These are phyloP conservation scores for Mantis religiosa DNA, from an alignment of 2,888 invertebrate genomes.

Conservation along the genomic window DNA sequence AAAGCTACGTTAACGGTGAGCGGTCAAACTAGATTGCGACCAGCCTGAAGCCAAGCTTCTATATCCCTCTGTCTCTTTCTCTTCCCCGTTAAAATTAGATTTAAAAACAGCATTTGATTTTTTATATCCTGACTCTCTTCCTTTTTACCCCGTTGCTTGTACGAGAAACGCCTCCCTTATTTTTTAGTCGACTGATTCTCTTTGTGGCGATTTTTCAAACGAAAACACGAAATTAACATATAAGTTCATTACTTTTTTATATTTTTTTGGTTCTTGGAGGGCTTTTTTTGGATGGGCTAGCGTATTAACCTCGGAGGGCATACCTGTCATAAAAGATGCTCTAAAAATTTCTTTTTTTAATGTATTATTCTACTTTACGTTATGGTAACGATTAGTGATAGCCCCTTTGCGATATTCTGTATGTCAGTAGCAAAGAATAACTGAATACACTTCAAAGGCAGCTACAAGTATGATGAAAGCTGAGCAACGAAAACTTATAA, in stretches of 20 bases:
- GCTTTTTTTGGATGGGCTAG: not conserved
- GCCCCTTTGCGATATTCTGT: not conserved
- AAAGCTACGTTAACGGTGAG: not conserved
- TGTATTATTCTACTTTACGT: not conserved
- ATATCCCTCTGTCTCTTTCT: not conserved
- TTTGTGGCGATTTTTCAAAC: conserved; percentile 16
- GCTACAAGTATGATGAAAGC: not conserved
- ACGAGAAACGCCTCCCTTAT: not conserved
- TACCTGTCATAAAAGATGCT: not conserved
- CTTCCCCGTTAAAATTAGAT: conserved; percentile 8
- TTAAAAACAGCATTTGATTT: conserved; percentile 15
- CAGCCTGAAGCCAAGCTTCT: not conserved
- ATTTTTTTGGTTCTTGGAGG: conserved; percentile 11
- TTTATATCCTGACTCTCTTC: not conserved
- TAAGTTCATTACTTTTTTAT: conserved; percentile 9
- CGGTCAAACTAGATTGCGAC: conserved; percentile 13
- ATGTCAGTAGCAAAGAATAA: not conserved
- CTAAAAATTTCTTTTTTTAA: not conserved
- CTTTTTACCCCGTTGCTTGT: not conserved
- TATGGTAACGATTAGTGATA: not conserved
- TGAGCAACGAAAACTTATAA: not conserved
- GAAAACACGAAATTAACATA: conserved; percentile 14
- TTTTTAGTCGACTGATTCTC: conserved; percentile 15
- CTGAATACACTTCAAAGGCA: not conserved
- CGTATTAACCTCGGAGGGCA: not conserved